A percentile compares a stretch with the other conserved stretches of the same genome.
Evolutionary conservation across 2,113 vertebrate species (phyloP).

Genomic region (Scopus umbretta): DNA sequence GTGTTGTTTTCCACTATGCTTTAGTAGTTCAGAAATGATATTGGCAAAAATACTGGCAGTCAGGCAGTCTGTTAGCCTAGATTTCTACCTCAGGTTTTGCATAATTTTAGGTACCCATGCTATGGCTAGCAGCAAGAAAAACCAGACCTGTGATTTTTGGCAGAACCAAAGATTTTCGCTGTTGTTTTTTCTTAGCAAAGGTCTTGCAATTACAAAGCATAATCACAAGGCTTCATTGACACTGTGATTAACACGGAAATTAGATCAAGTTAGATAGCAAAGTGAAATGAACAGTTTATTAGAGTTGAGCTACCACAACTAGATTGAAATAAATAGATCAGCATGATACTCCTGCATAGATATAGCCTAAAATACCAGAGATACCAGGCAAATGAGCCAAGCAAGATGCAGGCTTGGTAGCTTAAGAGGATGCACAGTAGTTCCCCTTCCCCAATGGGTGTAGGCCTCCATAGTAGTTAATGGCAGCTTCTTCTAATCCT

Average conservation of each 20-base stretch:
- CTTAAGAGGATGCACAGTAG: accelerated
- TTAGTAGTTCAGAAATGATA: not conserved
- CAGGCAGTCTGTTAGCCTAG: not conserved
- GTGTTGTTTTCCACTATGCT: not conserved
- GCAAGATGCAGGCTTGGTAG: not conserved
- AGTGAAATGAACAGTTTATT: not conserved
- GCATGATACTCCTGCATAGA: not conserved
- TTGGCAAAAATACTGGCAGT: not conserved
- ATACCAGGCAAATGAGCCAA: not conserved
- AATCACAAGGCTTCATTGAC: not conserved
- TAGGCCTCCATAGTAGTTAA: not conserved
- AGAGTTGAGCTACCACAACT: not conserved
- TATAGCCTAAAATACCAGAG: not conserved
- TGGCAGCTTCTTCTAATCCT: not conserved
- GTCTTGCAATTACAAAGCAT: not conserved
- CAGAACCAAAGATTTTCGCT: not conserved
- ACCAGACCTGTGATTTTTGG: not conserved
- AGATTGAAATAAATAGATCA: not conserved
- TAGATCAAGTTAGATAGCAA: not conserved
- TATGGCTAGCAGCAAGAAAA: not conserved
- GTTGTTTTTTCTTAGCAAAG: not conserved
- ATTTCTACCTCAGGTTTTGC: not conserved
- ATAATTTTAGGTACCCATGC: not conserved
- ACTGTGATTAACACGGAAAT: not conserved
- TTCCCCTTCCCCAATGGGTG: not conserved